Evolutionary conservation across 37 sponge, comb jelly and placozoan species (phyloP).

Genomic region (Aplysina aerophoba): DNA sequence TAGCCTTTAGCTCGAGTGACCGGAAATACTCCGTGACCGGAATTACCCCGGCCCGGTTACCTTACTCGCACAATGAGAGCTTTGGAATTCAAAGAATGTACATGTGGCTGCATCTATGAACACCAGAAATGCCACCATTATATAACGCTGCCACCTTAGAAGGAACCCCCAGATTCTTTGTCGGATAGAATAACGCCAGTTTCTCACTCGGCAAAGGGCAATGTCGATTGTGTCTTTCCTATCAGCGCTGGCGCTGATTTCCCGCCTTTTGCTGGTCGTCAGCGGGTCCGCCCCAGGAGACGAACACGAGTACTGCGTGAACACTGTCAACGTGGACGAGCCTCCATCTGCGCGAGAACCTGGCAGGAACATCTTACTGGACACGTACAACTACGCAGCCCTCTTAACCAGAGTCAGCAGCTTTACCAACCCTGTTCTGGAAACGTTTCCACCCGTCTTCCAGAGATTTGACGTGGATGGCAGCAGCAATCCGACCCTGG

Average conservation of each 20-base stretch:
- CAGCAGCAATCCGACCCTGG: background rate
- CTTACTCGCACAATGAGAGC: too few species aligned
- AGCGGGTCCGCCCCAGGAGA: background rate
- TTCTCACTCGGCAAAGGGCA: too few species aligned
- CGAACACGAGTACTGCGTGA: slow-evolving; percentile 9
- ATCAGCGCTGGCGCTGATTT: background rate
- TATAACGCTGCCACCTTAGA: too few species aligned
- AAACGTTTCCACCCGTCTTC: background rate
- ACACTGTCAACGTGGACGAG: background rate
- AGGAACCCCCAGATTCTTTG: too few species aligned
- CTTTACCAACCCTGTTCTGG: too few species aligned
- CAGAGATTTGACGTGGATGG: background rate
- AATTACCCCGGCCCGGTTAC: too few species aligned
- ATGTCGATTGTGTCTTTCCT: background rate
- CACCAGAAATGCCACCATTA: too few species aligned
- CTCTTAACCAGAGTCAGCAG: background rate
- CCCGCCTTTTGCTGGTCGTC: background rate
- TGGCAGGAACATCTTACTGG: background rate
- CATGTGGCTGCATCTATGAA: too few species aligned
- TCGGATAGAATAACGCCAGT: background rate
- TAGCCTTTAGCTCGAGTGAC: too few species aligned
- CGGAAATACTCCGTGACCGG: too few species aligned
- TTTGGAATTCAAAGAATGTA: too few species aligned
- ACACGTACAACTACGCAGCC: slow-evolving; percentile 7
- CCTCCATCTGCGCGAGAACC: background rate